These are phyloP conservation scores for Acronicta psi DNA, from an alignment of 2,888 invertebrate species.

Conservation along the genomic window DNA sequence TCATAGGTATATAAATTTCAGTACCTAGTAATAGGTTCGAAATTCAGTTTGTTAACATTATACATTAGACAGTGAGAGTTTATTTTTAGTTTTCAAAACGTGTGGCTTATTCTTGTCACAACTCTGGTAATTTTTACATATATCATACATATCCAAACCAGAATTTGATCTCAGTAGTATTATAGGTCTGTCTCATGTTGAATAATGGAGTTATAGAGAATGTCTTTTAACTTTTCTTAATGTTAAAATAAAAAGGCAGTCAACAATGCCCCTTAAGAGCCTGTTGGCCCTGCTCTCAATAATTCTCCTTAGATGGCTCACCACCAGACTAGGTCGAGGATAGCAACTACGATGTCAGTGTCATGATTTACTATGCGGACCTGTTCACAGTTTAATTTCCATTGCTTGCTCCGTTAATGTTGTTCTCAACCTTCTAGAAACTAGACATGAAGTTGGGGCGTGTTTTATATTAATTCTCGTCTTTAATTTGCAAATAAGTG, in stretches of 20 bases:
- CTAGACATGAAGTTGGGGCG: constrained; percentile 30
- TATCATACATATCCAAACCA: too few species aligned
- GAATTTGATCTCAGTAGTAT: too few species aligned
- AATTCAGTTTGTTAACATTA: too few species aligned
- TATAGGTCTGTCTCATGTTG: not conserved
- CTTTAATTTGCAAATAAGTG: constrained; percentile 16
- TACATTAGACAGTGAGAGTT: too few species aligned
- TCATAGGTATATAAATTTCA: too few species aligned
- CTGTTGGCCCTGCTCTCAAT: constrained; percentile 87
- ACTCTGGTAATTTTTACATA: too few species aligned
- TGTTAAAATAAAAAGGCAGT: constrained; percentile 66
- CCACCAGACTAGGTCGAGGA: constrained; percentile 88
- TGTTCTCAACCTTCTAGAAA: constrained; percentile 32
- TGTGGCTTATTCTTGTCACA: too few species aligned
- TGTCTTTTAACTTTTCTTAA: constrained; percentile 10
- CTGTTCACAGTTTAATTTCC: constrained; percentile 56
- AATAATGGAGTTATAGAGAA: not conserved
- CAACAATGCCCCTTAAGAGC: constrained; percentile 83
- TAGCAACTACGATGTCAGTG: constrained; percentile 86
- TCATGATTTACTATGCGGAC: constrained; percentile 72
- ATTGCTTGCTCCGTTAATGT: constrained; percentile 63
- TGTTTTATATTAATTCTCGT: constrained; percentile 34
- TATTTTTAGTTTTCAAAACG: too few species aligned
- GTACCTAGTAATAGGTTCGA: too few species aligned
- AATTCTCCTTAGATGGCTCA: constrained; percentile 88